Percentiles rank a stretch among this genome's conserved stretches.
Conservation (phyloP, 2,797 vertebrate species). For the Discoglossus pictus region DNA sequence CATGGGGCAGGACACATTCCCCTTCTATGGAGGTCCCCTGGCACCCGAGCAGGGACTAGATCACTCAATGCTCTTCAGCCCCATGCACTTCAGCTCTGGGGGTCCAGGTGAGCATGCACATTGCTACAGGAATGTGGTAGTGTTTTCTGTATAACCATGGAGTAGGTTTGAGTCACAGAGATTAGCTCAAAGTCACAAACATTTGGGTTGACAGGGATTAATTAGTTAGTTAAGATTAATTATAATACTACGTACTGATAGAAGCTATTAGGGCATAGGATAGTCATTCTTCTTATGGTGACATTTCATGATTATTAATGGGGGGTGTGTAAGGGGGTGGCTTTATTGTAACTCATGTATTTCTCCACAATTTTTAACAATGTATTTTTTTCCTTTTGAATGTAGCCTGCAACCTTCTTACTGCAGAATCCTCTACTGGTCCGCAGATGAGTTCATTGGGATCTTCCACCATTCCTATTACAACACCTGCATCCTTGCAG, state of each 20-base stretch:
- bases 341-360: too few relatives aligned
- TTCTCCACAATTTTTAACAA: too few relatives aligned
- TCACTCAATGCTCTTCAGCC: slow-evolving; percentile 29
- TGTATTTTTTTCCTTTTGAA: neutral
- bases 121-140: neutral
- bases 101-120: slow-evolving; percentile 35
- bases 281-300: too few relatives aligned
- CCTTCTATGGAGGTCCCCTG: slow-evolving; percentile 43
- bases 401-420: slow-evolving; percentile 35
- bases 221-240: too few relatives aligned
- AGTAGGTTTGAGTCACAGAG: too few relatives aligned
- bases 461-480: slow-evolving; percentile 24
- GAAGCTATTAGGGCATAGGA: too few relatives aligned
- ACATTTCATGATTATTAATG: too few relatives aligned
- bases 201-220: too few relatives aligned
- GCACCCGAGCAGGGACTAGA: slow-evolving; percentile 24
- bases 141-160: too few relatives aligned
- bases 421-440: slow-evolving; percentile 21
- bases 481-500: slow-evolving; percentile 8
- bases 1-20: slow-evolving; percentile 54
- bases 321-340: too few relatives aligned
- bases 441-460: slow-evolving; percentile 10
- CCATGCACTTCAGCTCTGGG: slow-evolving; percentile 36
- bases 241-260: too few relatives aligned
- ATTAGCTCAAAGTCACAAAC: too few relatives aligned